Base-by-base conservation (phyloP, 2,888 invertebrate genomes). In the Cantharis lateralis region DNA sequence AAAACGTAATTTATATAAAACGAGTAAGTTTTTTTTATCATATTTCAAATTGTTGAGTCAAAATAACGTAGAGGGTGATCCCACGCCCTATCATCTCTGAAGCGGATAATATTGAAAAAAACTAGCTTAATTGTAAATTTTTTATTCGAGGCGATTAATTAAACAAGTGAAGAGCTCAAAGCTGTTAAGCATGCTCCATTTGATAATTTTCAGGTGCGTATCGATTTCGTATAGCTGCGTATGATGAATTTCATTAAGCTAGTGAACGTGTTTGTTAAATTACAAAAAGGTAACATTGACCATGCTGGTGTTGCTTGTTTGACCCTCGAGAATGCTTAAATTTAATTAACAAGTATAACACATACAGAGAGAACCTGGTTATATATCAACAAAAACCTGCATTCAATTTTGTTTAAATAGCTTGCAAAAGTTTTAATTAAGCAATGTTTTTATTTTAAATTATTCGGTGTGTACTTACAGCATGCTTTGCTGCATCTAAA, bases 311-410 rank as follows among this genome's bases (percentile, higher is more conserved):
- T 18, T 15, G 64, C 70, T 61, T 64, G 75, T 71, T 70, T 71
- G 26, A 63, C 82, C 81, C 80, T 28, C 20, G 82, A 80, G 82
- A 73, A 71, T 70, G 81, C 79, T 82, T 79, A 78, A 82, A 83
- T 82, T 83, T 82, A 83, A 82, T 83, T 83, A 82, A 83, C 82
- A 82, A 80, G 81, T 73, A 80, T 80, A 82, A 82, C 81, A 81
- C 80, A 81, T 81, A 74, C 79, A 76, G 79, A 64, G 74, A 73
- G 72, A 77, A 79, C 78, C 78, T 79, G 74, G 80, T 80, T 77
- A 81, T 80, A 79, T 79, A 80, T 80, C 78, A 79, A 71, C 75
- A 75, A 75, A 75, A 75, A 20, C 13, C 11, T n/a, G 62, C 24
- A 13, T 62, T 62, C 73, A 48, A 68, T 74, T 70, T 74, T 74